Evolutionary conservation across 2,113 vertebrate genomes (phyloP).

Genomic region (Perca flavescens): DNA sequence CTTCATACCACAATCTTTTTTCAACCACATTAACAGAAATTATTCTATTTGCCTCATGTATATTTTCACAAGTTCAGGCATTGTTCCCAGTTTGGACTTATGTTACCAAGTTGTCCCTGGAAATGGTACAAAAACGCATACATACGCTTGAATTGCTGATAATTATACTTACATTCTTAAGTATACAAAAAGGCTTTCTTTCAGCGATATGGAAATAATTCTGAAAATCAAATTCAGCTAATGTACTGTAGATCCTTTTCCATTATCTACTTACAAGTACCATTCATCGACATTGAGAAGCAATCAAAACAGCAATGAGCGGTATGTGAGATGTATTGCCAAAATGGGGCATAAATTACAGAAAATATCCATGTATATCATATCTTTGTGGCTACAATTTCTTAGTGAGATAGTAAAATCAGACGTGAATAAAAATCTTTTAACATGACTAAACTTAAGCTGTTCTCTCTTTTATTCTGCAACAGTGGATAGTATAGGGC

Average conservation of each 20-base stretch:
- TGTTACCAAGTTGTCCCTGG: background rate
- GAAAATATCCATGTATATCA: slow-evolving; percentile 36
- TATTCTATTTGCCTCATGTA: background rate
- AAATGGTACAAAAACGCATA: slow-evolving; percentile 11
- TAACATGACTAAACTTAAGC: slow-evolving; percentile 56
- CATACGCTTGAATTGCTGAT: background rate
- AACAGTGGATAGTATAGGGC: slow-evolving; percentile 74
- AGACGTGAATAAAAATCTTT: slow-evolving; percentile 50
- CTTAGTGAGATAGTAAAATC: slow-evolving; percentile 42
- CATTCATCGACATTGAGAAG: slow-evolving; percentile 45
- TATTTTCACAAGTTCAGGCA: background rate
- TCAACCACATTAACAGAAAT: background rate
- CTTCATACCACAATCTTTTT: background rate
- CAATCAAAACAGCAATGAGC: slow-evolving; percentile 42
- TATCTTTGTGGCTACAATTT: slow-evolving; percentile 53
- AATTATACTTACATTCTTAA: background rate
- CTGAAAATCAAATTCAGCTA: slow-evolving; percentile 34
- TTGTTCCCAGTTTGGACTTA: background rate
- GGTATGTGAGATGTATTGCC: slow-evolving; percentile 11
- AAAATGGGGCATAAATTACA: slow-evolving; percentile 40
- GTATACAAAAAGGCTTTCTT: slow-evolving; percentile 12
- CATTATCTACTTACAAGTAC: slow-evolving; percentile 38
- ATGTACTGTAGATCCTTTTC: slow-evolving; percentile 30
- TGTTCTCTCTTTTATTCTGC: slow-evolving; percentile 57
- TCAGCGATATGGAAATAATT: slow-evolving; percentile 36